These are phyloP conservation scores for Diorhabda sublineata DNA, from an alignment of 1,140 invertebrate genomes.

Conservation along the genomic window DNA sequence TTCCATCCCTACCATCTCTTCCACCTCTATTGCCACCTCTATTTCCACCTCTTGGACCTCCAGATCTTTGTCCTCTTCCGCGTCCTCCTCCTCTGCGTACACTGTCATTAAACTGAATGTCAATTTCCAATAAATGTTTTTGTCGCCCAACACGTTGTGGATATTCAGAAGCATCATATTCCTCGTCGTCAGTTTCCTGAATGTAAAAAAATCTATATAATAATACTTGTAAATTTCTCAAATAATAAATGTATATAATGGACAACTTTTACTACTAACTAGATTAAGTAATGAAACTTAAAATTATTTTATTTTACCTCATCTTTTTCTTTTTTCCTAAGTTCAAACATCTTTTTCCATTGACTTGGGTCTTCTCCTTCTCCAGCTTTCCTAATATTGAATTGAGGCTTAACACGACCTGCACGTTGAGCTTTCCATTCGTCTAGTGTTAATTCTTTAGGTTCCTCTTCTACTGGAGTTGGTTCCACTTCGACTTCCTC, in stretches of 20 bases:
- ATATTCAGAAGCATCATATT: conserved; percentile 76
- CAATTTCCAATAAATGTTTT: conserved; percentile 82
- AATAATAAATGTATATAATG: too few relatives aligned
- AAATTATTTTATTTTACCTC: conserved; percentile 54
- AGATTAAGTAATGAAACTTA: background rate
- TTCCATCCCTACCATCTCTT: background rate
- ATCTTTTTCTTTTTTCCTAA: conserved; percentile 76
- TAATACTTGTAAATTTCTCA: background rate
- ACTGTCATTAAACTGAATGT: conserved; percentile 83
- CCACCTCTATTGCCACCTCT: conserved; percentile 36
- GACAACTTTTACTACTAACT: too few relatives aligned
- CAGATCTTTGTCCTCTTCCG: conserved; percentile 52
- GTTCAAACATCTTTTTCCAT: conserved; percentile 88
- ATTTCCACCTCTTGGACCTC: conserved; percentile 33
- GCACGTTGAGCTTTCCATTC: conserved; percentile 81
- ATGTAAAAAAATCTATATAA: background rate
- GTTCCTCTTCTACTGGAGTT: conserved; percentile 65
- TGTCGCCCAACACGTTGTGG: conserved; percentile 82
- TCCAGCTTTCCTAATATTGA: conserved; percentile 85
- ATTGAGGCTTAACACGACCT: conserved; percentile 73
- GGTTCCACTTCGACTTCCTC: conserved; percentile 50
- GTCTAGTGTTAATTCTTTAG: conserved; percentile 78
- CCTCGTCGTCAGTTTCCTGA: conserved; percentile 53
- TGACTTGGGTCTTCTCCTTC: conserved; percentile 86
- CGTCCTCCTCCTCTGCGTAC: conserved; percentile 65